Evolutionary conservation across 2,888 invertebrate genomes (phyloP), one percentile per base, ranked within the genome.

Genomic region (Mactromeris polynyma): DNA sequence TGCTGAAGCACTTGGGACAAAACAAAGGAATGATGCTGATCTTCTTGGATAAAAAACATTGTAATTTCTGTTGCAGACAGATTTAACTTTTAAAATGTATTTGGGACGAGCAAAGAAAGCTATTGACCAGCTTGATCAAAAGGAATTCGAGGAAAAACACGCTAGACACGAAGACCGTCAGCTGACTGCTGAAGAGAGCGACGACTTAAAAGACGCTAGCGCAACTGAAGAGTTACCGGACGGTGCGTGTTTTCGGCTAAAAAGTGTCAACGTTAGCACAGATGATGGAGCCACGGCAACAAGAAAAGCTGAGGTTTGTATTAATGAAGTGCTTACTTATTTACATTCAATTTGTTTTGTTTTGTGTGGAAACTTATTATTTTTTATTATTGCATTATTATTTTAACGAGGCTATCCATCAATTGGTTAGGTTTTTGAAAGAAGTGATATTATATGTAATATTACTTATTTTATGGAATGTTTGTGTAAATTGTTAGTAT

Each of bases 171-270:
- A 89, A 40, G 94, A 94, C 84, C 88, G 93, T 85, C 87, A 90
- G 73, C 80, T 81, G 58, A 89, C 86, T 21, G 73, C 88, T 83
- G 81, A 85, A 33, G 81, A 91, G 31, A 87, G 69, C 46, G 89
- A 87, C 31, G 83, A 73, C 14, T 87, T 83, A 14, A 77, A 21
- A 73, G 89, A 90, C 42, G 92, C 91, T 31, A 92, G 93, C 85
- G 86, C 88, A 87, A 89, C 92, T n/a, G 94, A 94, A 17, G 95
- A 95, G 80, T 88, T 95, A 79, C 95, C 95, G 40, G 95, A 95
- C 82, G 95, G 95, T n/a, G 93, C 94, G 11, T 94, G 94, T 92
- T 94, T 93, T 90, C 90, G 94, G 58, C 94, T 94, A 36, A 94
- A 91, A 89, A 92, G 89, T 89, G 94, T 94, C 9, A 69, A 91